phyloP scores from a whole-genome alignment of 1,140 invertebrate genomes.

The Drosophila rufa region DNA sequence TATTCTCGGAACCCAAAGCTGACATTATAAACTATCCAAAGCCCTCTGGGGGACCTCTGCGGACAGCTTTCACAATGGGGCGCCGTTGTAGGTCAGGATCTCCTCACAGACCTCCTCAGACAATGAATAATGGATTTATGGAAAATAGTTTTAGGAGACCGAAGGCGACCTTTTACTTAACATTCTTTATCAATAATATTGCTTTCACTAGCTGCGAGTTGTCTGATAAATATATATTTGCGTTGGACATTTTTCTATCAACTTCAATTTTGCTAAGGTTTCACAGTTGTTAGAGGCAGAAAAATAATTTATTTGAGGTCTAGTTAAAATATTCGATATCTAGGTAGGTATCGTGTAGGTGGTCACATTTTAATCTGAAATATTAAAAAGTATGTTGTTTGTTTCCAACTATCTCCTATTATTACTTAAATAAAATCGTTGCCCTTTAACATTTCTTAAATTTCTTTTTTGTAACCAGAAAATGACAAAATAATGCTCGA shows the following conservation, averaged over 20 bases:
- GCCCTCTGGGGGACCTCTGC: not conserved
- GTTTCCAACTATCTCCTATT: too few relatives aligned
- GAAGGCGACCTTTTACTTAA: not conserved
- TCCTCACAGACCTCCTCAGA: not conserved
- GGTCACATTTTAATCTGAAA: too few relatives aligned
- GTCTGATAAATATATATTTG: not conserved
- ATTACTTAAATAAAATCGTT: not conserved
- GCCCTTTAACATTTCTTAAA: not conserved
- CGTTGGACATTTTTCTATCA: too few relatives aligned
- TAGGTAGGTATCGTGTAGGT: too few relatives aligned
- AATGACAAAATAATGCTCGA: too few relatives aligned
- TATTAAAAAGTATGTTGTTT: too few relatives aligned
- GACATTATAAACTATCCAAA: conserved; percentile 33
- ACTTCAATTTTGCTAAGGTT: too few relatives aligned
- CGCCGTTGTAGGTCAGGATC: conserved; percentile 33
- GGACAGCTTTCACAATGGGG: conserved; percentile 1
- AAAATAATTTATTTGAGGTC: too few relatives aligned
- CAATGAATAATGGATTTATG: conserved; percentile 12
- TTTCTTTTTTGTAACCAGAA: too few relatives aligned
- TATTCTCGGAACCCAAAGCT: conserved; percentile 27
- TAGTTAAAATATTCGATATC: too few relatives aligned
- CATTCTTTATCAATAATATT: conserved; percentile 10
- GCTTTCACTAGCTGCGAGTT: not conserved
- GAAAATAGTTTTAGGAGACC: not conserved
- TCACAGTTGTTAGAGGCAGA: too few relatives aligned